These are phyloP conservation scores for Diadophis punctatus DNA, from an alignment of 2,113 vertebrate genomes.

Conservation along the genomic window DNA sequence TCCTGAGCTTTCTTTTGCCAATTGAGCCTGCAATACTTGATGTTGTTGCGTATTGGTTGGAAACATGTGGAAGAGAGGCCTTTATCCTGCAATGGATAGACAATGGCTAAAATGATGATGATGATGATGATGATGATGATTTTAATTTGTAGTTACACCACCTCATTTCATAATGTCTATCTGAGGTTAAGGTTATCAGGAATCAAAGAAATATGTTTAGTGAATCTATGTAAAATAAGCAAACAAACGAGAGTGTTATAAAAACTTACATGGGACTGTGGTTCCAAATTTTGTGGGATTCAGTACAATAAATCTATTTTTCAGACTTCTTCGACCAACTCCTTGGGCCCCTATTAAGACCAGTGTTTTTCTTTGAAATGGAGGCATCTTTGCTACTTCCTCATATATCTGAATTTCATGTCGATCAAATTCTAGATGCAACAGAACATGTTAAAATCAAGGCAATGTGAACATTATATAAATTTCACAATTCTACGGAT, in stretches of 20 bases:
- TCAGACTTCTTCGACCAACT: constrained; percentile 93
- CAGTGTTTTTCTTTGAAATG: constrained; percentile 95
- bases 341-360: constrained; percentile 97
- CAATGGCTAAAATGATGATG: too few relatives aligned
- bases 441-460: constrained; percentile 36
- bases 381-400: constrained; percentile 95
- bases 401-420: constrained; percentile 98
- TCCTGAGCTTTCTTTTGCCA: background rate
- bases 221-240: background rate
- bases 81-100: background rate
- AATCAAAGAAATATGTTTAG: background rate
- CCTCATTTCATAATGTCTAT: background rate
- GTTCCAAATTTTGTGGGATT: constrained; percentile 91
- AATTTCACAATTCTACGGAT: background rate
- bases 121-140: background rate
- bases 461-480: constrained; percentile 2
- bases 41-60: background rate
- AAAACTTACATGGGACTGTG: constrained; percentile 93
- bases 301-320: constrained; percentile 92
- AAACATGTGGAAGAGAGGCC: background rate
- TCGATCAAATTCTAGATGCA: constrained; percentile 89
- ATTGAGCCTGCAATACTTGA: background rate
- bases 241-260: background rate
- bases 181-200: background rate
- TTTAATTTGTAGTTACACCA: background rate